Base-by-base conservation (phyloP, 2,888 invertebrate genomes). In the Charanyca ferruginea region DNA sequence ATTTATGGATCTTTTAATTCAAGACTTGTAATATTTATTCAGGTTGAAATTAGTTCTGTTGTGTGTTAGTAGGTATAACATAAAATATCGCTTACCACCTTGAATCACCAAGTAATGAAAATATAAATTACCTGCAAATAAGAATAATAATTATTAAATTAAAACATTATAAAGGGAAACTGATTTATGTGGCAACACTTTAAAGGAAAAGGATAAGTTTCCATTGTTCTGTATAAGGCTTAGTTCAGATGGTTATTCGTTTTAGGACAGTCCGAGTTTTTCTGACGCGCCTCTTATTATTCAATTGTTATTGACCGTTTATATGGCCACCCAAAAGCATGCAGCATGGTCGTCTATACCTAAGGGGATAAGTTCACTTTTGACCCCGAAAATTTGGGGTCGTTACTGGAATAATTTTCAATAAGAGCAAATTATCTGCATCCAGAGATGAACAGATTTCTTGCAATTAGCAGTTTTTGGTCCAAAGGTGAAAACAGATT, bases 61-160 rank as follows among this genome's bases (percentile, higher is more conserved):
- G 42, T 44, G 7, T 42, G 16, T n/a, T n/a, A n/a, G n/a, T n/a
- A 55, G 48, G 5, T 44, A n/a, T n/a, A 57, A 60, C 49, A 54
- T 23, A 16, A 51, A 60, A 54, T 51, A 20, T 55, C 32, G 48
- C 66, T 67, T 75, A 75, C 76, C 72, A 54, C 7, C 13, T 60
- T 16, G 16, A 32, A 42, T 16, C 45, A 2, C 59, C 52, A 59
- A 61, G n/a, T 63, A 63, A 61, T 61, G 42, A 57, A 75, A 72
- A 25, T n/a, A 20, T 75, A 44, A 60, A 67, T 75, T 75, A 75
- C 75, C 76, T 75, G 75, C 23, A 76, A 75, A 63, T 20, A 75
- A 75, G 7, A 75, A 75, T 32, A 57, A 57, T 35, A 38, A 38
- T 49, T 52, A n/a, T 57, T 20, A 48, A n/a, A 57, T 53, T 45